Evolutionary conservation across 1,140 invertebrate genomes (phyloP), one percentile per base, ranked within the genome.

Genomic region (Scaptomyza hsui): DNA sequence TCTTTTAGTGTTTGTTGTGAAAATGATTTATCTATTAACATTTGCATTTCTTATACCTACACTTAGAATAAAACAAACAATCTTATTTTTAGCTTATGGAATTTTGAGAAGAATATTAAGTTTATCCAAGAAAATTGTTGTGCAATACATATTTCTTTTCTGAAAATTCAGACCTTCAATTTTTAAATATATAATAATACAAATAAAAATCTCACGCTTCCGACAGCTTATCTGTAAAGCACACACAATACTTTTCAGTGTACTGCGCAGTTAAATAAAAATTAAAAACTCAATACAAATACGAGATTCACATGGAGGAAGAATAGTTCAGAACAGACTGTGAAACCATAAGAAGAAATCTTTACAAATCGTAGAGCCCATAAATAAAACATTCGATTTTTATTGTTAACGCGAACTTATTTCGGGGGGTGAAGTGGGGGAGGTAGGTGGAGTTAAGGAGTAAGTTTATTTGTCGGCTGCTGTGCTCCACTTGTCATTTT

Each of bases 321-420:
- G 6, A 29, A 57, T 44, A 21, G 55, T 41, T 21, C n/a, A n/a
- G n/a, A 47, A 32, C 16, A 9, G 55, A 32, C 29, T 21, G 60
- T 15, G 37, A 7, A 29, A 29, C 51, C 26, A 56, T 56, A 44
- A 24, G 41, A 18, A 18, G 19, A 45, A 68, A 73, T 68, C 62
- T 68, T 52, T 75, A 76, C 69, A 75, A 85, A 85, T 85, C 63
- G 65, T 49, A 64, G 19, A 24, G 15, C 65, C 49, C 52, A 85
- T 85, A 85, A 85, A 85, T 85, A 85, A 80, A 80, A 85, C 70
- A 85, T 85, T 85, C 48, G 55, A 69, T 53, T 76, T 76, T 76
- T 76, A 76, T 73, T 76, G 57, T 72, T 42, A 73, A 63, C 60
- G 70, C 52, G 44, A 73, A 59, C 53, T 48, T 56, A 62, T 61